Conservation (phyloP, 2,888 invertebrate species). For the Spatulosminthurus flaviceps region DNA sequence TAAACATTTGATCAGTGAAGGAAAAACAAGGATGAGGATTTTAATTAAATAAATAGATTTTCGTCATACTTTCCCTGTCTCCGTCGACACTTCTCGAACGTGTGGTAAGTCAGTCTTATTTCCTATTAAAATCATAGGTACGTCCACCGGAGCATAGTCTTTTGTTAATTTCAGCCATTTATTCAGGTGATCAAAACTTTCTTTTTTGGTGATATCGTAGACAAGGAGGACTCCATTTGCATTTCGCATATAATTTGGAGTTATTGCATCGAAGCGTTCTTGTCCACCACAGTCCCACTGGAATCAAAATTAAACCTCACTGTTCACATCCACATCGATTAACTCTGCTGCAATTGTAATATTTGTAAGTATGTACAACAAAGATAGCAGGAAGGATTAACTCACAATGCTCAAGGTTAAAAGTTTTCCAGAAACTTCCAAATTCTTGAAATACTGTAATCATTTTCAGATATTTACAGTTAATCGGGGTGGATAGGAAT, state of each 20-base stretch:
- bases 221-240: constrained; percentile 56
- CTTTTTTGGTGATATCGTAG: constrained; percentile 54
- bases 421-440: constrained; percentile 57
- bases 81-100: constrained; percentile 50
- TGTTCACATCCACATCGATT: too few species aligned
- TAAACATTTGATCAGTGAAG: too few species aligned
- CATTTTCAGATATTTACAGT: too few species aligned
- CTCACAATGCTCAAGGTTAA: constrained; percentile 56
- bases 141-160: constrained; percentile 47
- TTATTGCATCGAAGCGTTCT: constrained; percentile 56
- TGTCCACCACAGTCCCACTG: constrained; percentile 62
- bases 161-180: constrained; percentile 56
- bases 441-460: constrained; percentile 54
- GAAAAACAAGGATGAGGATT: too few species aligned
- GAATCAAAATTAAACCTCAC: neutral
- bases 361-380: too few species aligned
- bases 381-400: neutral
- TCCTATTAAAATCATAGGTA: constrained; percentile 54
- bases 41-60: neutral
- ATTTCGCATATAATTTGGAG: constrained; percentile 57
- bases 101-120: constrained; percentile 56
- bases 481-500: too few species aligned
- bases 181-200: constrained; percentile 49
- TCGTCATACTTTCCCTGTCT: constrained; percentile 50
- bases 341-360: too few species aligned